Conservation (phyloP, 2,113 vertebrate genomes). For the Cnemophilus loriae region DNA sequence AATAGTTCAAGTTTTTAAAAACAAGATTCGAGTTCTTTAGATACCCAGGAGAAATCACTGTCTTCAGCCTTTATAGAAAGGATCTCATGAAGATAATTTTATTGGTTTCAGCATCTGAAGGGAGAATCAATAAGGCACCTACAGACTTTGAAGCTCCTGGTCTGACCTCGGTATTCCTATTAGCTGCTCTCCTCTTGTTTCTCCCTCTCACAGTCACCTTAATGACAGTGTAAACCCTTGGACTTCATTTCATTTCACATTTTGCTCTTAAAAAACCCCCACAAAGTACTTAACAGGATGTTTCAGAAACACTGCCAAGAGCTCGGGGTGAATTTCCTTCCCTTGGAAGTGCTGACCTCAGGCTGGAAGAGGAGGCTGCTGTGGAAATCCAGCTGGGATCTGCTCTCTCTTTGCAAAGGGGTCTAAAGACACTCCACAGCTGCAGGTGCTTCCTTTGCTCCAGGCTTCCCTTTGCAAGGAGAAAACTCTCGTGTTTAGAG, state of each 20-base stretch:
- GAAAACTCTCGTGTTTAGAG: neutral
- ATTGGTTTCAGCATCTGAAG: neutral
- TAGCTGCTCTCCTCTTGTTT: neutral
- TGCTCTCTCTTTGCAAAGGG: neutral
- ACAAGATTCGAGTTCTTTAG: neutral
- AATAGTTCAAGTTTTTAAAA: neutral
- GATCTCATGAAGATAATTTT: neutral
- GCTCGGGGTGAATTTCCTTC: neutral
- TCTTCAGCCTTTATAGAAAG: neutral
- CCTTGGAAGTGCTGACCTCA: neutral
- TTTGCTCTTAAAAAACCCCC: neutral
- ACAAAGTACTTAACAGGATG: neutral
- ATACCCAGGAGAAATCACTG: neutral
- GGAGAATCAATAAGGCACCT: neutral
- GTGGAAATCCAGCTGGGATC: neutral
- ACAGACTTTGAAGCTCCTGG: neutral
- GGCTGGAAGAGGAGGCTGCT: neutral
- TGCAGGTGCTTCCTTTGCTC: neutral
- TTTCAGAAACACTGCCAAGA: neutral
- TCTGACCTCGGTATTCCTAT: neutral
- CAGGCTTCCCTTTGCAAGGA: neutral
- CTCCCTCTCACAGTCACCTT: neutral
- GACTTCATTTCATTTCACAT: neutral
- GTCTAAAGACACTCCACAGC: neutral
- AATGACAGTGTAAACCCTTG: neutral